Evolutionary conservation across 2,888 invertebrate genomes (phyloP).

Genomic region (Temnothorax unifasciatus): DNA sequence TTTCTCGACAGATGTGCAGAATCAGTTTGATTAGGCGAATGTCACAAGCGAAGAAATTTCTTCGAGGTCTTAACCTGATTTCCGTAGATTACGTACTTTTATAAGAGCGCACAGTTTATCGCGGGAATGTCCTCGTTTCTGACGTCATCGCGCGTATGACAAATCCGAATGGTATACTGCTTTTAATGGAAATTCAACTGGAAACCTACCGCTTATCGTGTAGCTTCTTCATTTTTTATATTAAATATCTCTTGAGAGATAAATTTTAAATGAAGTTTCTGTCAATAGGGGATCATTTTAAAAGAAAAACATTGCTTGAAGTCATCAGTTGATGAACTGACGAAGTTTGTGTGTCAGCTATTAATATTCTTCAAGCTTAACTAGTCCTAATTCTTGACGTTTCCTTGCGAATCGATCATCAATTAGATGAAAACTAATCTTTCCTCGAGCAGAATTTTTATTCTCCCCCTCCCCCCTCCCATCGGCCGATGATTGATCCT

Average conservation of each 20-base stretch:
- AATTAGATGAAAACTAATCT: constrained; percentile 36
- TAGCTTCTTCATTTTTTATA: background rate
- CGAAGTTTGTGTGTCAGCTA: background rate
- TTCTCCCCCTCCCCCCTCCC: background rate
- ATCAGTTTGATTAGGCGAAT: background rate
- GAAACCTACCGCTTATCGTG: constrained; percentile 17
- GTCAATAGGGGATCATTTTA: background rate
- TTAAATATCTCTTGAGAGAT: constrained; percentile 8
- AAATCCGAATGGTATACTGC: background rate
- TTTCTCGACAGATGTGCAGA: background rate
- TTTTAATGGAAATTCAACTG: background rate
- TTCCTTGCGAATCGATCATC: constrained; percentile 9
- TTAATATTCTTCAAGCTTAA: constrained; percentile 16
- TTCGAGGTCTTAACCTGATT: constrained; percentile 37
- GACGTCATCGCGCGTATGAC: constrained; percentile 5
- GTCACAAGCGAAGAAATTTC: background rate
- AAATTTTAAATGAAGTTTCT: constrained; percentile 7
- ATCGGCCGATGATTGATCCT: background rate
- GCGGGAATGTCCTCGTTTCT: background rate
- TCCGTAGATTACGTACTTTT: constrained; percentile 23
- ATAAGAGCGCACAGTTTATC: constrained; percentile 4
- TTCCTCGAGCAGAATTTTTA: background rate
- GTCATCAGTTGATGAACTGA: background rate
- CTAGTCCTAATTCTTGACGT: constrained; percentile 20
- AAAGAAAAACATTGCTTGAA: background rate